Base-by-base conservation (phyloP, 2,888 invertebrate genomes). In the Halictus quadricinctus region DNA sequence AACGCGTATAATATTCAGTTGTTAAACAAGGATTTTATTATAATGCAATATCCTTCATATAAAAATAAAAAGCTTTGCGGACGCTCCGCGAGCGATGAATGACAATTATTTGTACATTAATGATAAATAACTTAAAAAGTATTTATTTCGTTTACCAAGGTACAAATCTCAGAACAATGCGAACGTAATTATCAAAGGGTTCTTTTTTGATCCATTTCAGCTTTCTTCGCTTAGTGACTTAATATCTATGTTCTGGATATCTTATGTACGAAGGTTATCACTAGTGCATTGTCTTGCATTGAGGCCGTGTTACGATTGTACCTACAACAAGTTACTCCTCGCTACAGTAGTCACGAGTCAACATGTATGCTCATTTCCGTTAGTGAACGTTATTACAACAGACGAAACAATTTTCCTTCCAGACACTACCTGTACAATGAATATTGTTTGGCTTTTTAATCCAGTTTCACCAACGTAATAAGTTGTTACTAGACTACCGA, bases 61-160 rank as follows among this genome's bases (percentile, higher is more conserved):
- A 69, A 69, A 69, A 69, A 69, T 69, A 69, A 69, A 69, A 69
- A 69, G 36, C 10, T 69, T 41, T 69, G 50, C 50, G 50, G 21
- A 54, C 50, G 21, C 50, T 21, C 50, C 50, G 21, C 50, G 21
- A 90, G 54, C 89, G 91, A 90, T 81, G 88, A 86, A 66, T 89
- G 88, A 90, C 84, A 88, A 84, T 91, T 70, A 87, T 92, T 91
- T 92, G 88, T 92, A 92, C 91, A 91, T 89, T 91, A 90, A 88
- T 91, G 90, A 89, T 90, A 92, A 93, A 92, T 93, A 93, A 93
- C 91, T 93, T 92, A 93, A 88, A 87, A 90, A 91, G 89, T 90
- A 91, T 90, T 84, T 88, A 87, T 86, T 87, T 84, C 69, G 76
- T 83, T 88, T 87, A 89, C 79, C 83, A 88, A 90, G 80, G 86